Evolutionary conservation across 2,888 invertebrate species (phyloP).

Genomic region (Drosophila longiperda): DNA sequence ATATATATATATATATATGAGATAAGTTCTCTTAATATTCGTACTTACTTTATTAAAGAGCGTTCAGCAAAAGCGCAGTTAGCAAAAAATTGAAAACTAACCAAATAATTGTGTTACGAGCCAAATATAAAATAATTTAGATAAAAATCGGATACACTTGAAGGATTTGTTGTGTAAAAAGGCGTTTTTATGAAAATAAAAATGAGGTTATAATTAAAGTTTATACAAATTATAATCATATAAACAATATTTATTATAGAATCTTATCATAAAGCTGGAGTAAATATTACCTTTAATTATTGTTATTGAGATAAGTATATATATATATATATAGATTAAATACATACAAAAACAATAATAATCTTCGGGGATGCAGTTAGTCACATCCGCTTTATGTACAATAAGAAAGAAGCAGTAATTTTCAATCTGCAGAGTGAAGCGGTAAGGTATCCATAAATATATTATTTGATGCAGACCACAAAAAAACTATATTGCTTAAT

Average conservation of each 20-base stretch:
- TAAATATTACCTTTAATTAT: neutral
- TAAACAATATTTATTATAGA: neutral
- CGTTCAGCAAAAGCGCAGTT: neutral
- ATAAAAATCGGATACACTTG: slow-evolving; percentile 5
- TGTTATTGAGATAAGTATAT: neutral
- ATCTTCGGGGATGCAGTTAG: neutral
- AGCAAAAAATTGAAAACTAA: neutral
- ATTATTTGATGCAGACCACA: neutral
- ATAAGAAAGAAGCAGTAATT: neutral
- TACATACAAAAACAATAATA: neutral
- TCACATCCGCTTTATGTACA: neutral
- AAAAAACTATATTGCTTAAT: neutral
- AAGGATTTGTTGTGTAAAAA: neutral
- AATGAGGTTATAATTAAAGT: neutral
- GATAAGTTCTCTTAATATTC: neutral
- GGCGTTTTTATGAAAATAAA: neutral
- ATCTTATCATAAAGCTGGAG: neutral
- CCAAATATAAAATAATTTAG: neutral
- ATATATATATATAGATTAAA: neutral
- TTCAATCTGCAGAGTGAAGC: neutral
- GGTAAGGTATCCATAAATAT: neutral
- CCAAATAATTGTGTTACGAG: neutral
- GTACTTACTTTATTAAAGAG: neutral
- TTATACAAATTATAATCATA: neutral
- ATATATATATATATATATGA: neutral